Base-by-base conservation (phyloP, 1,140 invertebrate genomes). In the Bombus fervidus region DNA sequence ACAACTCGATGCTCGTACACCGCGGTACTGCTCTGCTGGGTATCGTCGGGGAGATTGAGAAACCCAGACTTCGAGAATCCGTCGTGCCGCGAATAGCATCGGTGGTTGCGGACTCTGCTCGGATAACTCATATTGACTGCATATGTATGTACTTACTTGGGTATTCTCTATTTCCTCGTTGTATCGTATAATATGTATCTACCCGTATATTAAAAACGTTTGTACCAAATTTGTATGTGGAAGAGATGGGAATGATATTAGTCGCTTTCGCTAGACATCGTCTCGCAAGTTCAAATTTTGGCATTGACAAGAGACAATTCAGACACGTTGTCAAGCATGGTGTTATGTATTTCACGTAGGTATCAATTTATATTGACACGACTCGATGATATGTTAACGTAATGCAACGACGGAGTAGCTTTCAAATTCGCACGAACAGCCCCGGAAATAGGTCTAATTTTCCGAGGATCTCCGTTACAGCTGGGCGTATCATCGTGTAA, bases 391-490 rank as follows among this genome's bases (percentile, higher is more conserved):
- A 53, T 0, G 64, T 34, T 22, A 18, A 25, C 22, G 31, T 28
- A 28, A 39, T 28, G 37, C 22, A 71, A 39, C 37, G 12, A 28
- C 22, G 15, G 9, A n/a, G 28, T 28, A 72, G 28, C 6, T 15
- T 72, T 25, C 15, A 43, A 72, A 73, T n/a, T 43, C 28, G n/a
- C 41, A 31, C 3, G 6, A 34, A 34, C 41, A 25, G 41, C 0
- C 82, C 53, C 75, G 82, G 75, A 62, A 85, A 80, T 84, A 79
- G 28, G 41, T 73, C 68, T 47, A 85, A 85, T 85, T 80, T 62
- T 59, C 31, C 68, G 10, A 37, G 39, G 12, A 71, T 69, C 64
- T 31, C 15, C n/a, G 47, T 62, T 79, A 34, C 64, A 39, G 43
- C 28, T 28, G 37, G 39, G 31, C 25, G 68, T 85, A 79, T 78